These are phyloP conservation scores for Periophthalmodon schlosseri DNA, from an alignment of 2,113 vertebrate genomes.

Conservation along the genomic window DNA sequence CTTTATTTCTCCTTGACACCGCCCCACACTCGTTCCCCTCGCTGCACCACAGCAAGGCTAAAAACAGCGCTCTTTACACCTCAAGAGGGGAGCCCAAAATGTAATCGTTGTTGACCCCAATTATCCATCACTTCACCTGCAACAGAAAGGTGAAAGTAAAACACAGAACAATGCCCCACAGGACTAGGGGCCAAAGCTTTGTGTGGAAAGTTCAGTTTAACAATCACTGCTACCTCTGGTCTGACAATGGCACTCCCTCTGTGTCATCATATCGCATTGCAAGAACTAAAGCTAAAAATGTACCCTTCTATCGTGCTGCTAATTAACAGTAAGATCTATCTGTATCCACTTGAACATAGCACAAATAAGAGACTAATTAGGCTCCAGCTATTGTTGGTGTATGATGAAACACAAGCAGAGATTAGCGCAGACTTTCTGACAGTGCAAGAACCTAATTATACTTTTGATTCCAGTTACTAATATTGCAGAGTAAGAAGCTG, in stretches of 20 bases:
- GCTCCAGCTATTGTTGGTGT: neutral
- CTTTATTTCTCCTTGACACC: neutral
- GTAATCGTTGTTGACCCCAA: slow-evolving; percentile 43
- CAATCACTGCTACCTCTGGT: slow-evolving; percentile 14
- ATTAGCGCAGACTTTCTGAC: neutral
- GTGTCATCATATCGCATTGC: neutral
- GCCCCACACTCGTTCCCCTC: neutral
- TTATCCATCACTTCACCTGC: slow-evolving; percentile 34
- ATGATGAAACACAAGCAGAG: neutral
- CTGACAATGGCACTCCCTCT: neutral
- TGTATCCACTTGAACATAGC: neutral
- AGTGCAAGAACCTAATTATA: neutral
- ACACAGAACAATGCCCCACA: slow-evolving; percentile 17
- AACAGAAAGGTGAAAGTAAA: slow-evolving; percentile 21
- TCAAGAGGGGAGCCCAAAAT: slow-evolving; percentile 19
- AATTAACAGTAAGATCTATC: slow-evolving; percentile 3
- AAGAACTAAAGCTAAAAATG: neutral
- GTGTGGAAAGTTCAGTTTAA: slow-evolving; percentile 14
- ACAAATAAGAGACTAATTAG: slow-evolving; percentile 8
- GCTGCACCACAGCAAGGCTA: neutral
- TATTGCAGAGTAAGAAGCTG: no score
- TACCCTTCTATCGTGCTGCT: neutral
- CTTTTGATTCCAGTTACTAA: no score
- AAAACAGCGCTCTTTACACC: slow-evolving; percentile 26
- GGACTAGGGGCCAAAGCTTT: slow-evolving; percentile 11